Evolutionary conservation across 2,113 vertebrate genomes (phyloP), one percentile per base, ranked within the genome.

Genomic region (Benitochromis conjunctus): DNA sequence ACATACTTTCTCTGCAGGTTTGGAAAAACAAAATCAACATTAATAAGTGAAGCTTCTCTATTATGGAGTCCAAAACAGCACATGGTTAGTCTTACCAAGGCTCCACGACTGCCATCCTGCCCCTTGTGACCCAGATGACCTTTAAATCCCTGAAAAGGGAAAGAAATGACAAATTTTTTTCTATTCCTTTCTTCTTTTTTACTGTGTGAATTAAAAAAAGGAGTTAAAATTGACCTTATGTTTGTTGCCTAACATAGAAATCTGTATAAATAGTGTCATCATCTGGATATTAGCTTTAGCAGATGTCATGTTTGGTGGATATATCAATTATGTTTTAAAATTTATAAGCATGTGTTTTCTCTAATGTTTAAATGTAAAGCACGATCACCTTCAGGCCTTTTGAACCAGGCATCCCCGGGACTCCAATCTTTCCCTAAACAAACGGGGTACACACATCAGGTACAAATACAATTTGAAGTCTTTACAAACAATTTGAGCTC

Each of bases 371-470:
- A 31, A 54, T 1, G 16, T 26, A 29, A 3, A 19, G 7, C 29
- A 46, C 1, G 5, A 5, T 82, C 78, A 96, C 96, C 96, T 96
- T 96, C 12, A 83, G 26, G 18, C 96, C 96, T 94, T 96, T 96
- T 31, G 86, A 34, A 89, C 96, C 96, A 79, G 16, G 58, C 56
- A 41, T 58, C 24, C 95, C 96, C 11, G 62, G 88, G 34, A 86
- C 29, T 58, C 95, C 96, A 88, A 43, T 4, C 48, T 5, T 90
- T 31, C 96, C 96, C 96, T 97, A 83, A 31, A 82, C n/a, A 84
- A 87, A 83, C 5, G 58, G 6, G 51, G 79, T 31, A 87, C 3
- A 91, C 79, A 74, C 1, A 82, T 34, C 21, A 81, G 77, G 81
- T 29, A 43, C 2, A 77, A 18, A 57, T 31, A 2, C 5, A 18